Percentiles rank a stretch among this genome's conserved stretches.
Evolutionary conservation across 2,888 invertebrate genomes (phyloP).

Genomic region (Cyaniris semiargus): DNA sequence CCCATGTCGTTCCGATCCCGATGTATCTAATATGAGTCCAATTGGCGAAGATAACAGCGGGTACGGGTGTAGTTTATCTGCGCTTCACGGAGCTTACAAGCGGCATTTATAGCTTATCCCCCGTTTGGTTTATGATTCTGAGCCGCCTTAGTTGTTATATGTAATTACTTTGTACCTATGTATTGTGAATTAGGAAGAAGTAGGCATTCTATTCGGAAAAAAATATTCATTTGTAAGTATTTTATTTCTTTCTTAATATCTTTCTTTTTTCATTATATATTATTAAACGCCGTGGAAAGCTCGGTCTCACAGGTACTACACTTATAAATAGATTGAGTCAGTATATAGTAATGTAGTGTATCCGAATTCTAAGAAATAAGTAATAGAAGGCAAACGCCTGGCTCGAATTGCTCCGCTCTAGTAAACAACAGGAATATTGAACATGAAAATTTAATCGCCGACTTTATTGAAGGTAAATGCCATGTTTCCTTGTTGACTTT

Average conservation of each 20-base stretch:
- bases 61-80: constrained; percentile 24
- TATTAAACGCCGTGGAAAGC: too few species aligned
- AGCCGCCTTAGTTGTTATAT: neutral
- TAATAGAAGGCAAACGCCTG: constrained; percentile 21
- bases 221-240: too few species aligned
- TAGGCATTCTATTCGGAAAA: too few species aligned
- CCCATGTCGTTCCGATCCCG: constrained; percentile 1
- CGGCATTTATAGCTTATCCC: constrained; percentile 23
- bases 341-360: neutral
- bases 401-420: constrained; percentile 60
- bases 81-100: constrained; percentile 12
- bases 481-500: constrained; percentile 53
- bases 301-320: neutral
- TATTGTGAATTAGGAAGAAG: too few species aligned
- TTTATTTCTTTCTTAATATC: too few species aligned
- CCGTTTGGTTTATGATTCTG: constrained; percentile 8
- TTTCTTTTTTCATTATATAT: too few species aligned
- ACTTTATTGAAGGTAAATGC: constrained; percentile 83
- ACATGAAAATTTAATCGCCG: constrained; percentile 89
- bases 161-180: neutral
- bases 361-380: neutral
- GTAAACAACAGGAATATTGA: constrained; percentile 87
- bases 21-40: constrained; percentile 25
- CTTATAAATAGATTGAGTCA: neutral
- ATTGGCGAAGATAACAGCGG: constrained; percentile 19